phyloP scores from a whole-genome alignment of 2,888 invertebrate genomes.

The Orthosia gothica region DNA sequence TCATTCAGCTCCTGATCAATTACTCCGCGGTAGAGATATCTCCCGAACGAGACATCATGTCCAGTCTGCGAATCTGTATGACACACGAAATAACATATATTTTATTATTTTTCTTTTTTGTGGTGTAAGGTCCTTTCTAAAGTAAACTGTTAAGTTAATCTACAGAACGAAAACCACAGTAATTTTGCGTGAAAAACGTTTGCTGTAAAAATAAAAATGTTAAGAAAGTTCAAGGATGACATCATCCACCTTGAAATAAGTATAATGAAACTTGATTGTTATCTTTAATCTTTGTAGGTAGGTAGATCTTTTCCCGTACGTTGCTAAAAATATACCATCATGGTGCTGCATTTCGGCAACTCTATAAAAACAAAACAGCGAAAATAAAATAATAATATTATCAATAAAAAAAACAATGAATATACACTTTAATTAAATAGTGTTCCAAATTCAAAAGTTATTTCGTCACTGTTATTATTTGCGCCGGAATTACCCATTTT shows the following conservation, averaged over 20 bases:
- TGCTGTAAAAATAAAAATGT: conserved; percentile 19
- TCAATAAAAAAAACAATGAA: not conserved
- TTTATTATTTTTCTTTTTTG: not conserved
- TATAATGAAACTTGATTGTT: not conserved
- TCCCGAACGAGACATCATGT: conserved; percentile 74
- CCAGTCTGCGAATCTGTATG: conserved; percentile 64
- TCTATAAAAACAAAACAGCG: conserved; percentile 2
- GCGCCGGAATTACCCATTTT: no score
- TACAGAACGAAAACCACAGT: conserved; percentile 77
- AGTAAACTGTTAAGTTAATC: conserved; percentile 4
- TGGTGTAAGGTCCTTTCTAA: not conserved
- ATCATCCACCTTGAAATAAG: not conserved
- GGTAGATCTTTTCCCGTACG: not conserved
- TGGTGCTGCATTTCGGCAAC: not conserved
- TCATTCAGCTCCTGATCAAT: conserved; percentile 62
- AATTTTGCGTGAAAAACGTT: conserved; percentile 1
- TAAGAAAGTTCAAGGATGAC: not conserved
- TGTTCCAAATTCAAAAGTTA: no score
- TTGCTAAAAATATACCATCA: not conserved
- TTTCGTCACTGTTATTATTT: no score
- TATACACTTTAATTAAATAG: no score
- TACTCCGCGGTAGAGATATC: conserved; percentile 79
- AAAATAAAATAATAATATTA: not conserved
- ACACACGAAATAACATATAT: not conserved
- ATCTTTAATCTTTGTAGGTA: not conserved